Evolutionary conservation across 2,797 vertebrate genomes (phyloP), one percentile per base, ranked within the genome.

Genomic region (Ptychobarbus kaznakovi): DNA sequence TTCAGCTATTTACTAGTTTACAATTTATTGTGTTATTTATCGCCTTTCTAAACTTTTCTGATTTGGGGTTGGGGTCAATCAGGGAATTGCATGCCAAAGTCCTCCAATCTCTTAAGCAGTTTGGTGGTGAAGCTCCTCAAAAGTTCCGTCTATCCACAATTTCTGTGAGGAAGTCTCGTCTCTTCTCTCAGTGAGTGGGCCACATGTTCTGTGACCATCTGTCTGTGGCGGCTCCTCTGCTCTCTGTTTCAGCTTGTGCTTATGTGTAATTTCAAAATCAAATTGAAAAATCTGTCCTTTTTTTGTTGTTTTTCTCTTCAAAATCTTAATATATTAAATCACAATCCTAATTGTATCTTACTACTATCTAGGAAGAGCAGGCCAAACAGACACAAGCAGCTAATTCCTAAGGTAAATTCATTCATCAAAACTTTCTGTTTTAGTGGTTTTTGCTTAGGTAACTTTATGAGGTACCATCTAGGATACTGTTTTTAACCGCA

Each of bases 321-420:
- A 66, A 68, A 75, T 56, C 2, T 28, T 22, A 2, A 44, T 65
- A 38, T 68, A 38, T 42, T 25, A 6, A 28, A 46, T 46, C 4
- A 25, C 61, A 72, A 82, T 42, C 35, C 12, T 22, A 40, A 16
- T 40, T 56, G 46, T 20, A 12, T 83, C 9, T 73, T n/a, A 73
- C 3, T 42, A 85, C 70, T 63, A 88, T 89, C 91, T 94, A 99
- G 98, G 95, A 99, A 95, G 92, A 97, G 86, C 90, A 96, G 91
- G 95, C 89, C 93, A 83, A 91, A 91, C 88, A 96, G 95, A 90
- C 95, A 96, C 90, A 99, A 99, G 93, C 98, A 99, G 95, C 91
- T 96, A 88, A 97, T 99, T 91, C 98, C 98, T 13, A 99, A 98
- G 97, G 98, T 99, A 95, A 84, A 53, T 49, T 35, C 0, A 51